Percentiles rank a stretch among this genome's conserved stretches.
Evolutionary conservation across 1,140 invertebrate genomes (phyloP).

Genomic region (Trachymyrmex septentrionalis): DNA sequence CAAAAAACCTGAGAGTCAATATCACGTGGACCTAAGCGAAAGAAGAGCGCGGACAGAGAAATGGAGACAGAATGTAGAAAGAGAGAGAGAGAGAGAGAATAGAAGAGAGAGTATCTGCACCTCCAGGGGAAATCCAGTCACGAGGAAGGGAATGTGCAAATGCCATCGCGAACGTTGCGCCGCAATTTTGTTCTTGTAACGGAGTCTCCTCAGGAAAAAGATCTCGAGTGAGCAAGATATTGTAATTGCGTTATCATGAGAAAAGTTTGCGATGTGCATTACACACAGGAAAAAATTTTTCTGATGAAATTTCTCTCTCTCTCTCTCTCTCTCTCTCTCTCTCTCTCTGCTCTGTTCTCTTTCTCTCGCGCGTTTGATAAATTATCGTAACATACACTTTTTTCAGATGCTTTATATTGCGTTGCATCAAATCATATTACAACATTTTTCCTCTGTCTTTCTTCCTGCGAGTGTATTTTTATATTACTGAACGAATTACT

Average conservation of each 20-base stretch:
- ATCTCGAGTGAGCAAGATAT: constrained; percentile 45
- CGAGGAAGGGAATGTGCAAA: constrained; percentile 61
- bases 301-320: no score
- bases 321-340: no score
- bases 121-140: constrained; percentile 60
- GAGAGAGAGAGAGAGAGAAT: background rate
- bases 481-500: background rate
- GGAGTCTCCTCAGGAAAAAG: constrained; percentile 37
- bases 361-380: no score
- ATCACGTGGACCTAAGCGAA: constrained; percentile 23
- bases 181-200: constrained; percentile 61
- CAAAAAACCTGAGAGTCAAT: constrained; percentile 59
- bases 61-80: background rate
- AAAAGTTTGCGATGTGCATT: background rate
- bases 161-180: constrained; percentile 53
- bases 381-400: background rate
- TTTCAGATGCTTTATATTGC: background rate
- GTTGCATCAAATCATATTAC: background rate
- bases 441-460: background rate
- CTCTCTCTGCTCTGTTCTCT: no score
- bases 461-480: background rate
- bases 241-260: constrained; percentile 59
- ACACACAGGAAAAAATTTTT: background rate
- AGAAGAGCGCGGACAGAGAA: constrained; percentile 28
- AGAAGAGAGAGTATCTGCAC: background rate